Conservation (phyloP, 2,113 vertebrate species). For the Solea solea region DNA sequence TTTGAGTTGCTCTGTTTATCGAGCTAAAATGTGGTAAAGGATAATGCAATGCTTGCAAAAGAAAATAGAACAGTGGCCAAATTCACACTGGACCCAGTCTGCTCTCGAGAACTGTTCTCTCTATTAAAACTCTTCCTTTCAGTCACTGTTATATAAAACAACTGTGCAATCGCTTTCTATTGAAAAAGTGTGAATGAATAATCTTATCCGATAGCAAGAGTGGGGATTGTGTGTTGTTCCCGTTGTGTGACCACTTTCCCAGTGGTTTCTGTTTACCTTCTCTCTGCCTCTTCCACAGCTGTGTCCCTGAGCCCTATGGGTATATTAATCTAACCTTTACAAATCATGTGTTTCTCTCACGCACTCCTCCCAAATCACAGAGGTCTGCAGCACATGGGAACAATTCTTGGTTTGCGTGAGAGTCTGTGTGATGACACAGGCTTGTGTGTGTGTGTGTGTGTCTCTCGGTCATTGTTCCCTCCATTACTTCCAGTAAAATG, state of each 20-base stretch:
- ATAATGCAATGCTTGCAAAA: too few relatives aligned
- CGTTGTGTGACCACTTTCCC: slow-evolving; percentile 25
- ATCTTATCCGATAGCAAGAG: neutral
- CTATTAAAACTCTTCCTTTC: too few relatives aligned
- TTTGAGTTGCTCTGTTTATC: too few relatives aligned
- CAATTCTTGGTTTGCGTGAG: slow-evolving; percentile 46
- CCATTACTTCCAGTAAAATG: slow-evolving; percentile 47
- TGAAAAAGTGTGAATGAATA: neutral
- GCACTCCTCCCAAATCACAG: slow-evolving; percentile 43
- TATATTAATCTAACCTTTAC: slow-evolving; percentile 25
- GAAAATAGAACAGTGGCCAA: too few relatives aligned
- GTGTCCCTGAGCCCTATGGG: slow-evolving; percentile 49
- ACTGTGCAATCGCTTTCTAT: too few relatives aligned
- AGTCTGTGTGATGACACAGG: slow-evolving; percentile 31
- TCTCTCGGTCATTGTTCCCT: slow-evolving; percentile 29
- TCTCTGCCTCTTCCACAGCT: slow-evolving; percentile 40
- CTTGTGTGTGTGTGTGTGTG: slow-evolving; percentile 13
- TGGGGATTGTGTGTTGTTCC: slow-evolving; percentile 15
- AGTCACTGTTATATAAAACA: too few relatives aligned
- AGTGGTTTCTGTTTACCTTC: slow-evolving; percentile 40
- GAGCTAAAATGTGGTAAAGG: too few relatives aligned
- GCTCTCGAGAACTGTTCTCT: too few relatives aligned
- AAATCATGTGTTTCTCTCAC: slow-evolving; percentile 53
- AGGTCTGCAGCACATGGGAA: slow-evolving; percentile 59
- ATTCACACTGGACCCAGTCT: too few relatives aligned